phyloP scores from a whole-genome alignment of 2,888 invertebrate genomes.

The Lepas anatifera region DNA sequence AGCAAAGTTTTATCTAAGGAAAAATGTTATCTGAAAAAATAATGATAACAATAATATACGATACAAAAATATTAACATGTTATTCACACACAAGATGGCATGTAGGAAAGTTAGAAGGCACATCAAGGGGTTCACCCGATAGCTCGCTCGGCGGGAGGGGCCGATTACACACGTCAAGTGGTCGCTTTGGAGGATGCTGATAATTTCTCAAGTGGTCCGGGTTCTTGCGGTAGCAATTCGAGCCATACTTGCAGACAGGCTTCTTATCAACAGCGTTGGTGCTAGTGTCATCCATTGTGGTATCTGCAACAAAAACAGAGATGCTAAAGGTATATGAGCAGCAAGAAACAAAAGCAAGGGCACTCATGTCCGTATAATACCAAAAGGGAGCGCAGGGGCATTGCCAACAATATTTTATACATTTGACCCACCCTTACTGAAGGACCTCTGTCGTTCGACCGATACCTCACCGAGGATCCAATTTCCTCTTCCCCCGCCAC shows the following conservation, averaged over 20 bases:
- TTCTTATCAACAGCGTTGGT: conserved; percentile 7
- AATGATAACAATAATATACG: neutral
- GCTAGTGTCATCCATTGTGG: too few relatives aligned
- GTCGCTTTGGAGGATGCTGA: conserved; percentile 48
- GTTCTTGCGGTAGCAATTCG: conserved; percentile 70
- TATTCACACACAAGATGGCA: neutral
- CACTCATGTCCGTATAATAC: too few relatives aligned
- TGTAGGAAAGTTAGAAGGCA: neutral
- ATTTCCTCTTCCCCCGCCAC: too few relatives aligned
- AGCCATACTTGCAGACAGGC: conserved; percentile 57
- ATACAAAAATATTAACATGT: neutral
- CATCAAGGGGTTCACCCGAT: too few relatives aligned
- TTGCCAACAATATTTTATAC: too few relatives aligned
- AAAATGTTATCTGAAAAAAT: neutral
- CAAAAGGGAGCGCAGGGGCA: too few relatives aligned
- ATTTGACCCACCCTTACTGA: too few relatives aligned
- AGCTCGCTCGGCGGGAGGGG: too few relatives aligned
- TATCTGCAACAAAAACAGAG: neutral
- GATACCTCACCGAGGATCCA: too few relatives aligned
- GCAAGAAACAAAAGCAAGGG: too few relatives aligned
- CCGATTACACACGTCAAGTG: neutral
- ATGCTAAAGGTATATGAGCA: neutral
- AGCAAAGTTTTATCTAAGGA: too few relatives aligned
- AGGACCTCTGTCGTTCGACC: too few relatives aligned
- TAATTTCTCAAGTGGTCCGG: conserved; percentile 55